Percentiles rank a stretch among this genome's conserved stretches.
Conservation (phyloP, 1,140 invertebrate genomes). For the Gonatopus flavifemur region DNA sequence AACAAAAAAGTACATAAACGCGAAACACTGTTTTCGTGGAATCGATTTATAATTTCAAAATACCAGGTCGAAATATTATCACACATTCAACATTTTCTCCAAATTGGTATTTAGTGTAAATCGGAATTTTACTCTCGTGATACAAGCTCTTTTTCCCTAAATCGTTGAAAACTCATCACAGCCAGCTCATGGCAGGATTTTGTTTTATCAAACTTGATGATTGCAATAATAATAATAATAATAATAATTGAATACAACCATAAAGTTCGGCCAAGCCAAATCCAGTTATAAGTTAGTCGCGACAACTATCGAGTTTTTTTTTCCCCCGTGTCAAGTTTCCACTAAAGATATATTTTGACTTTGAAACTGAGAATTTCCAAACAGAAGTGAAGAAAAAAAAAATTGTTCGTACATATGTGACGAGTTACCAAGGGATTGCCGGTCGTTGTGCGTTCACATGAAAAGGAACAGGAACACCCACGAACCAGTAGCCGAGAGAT, state of each 20-base stretch:
- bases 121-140: no score
- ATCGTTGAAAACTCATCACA: background rate
- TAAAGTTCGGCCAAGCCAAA: no score
- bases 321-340: no score
- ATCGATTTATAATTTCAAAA: conserved; percentile 40
- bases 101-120: no score
- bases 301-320: no score
- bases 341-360: background rate
- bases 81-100: no score
- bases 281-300: no score
- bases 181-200: no score
- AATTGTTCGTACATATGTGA: conserved; percentile 24
- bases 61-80: conserved; percentile 11
- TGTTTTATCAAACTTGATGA: no score
- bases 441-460: conserved; percentile 3
- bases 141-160: background rate
- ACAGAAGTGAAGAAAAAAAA: conserved; percentile 20
- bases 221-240: no score
- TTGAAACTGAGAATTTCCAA: conserved; percentile 38
- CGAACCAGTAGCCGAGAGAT: conserved; percentile 17
- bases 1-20: no score
- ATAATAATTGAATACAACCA: no score
- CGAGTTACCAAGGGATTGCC: conserved; percentile 17
- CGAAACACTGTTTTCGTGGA: conserved; percentile 46
- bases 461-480: conserved; percentile 9